Percentiles rank a stretch among this genome's conserved stretches.
Evolutionary conservation across 2,113 vertebrate genomes (phyloP).

Genomic region (Takifugu flavidus): DNA sequence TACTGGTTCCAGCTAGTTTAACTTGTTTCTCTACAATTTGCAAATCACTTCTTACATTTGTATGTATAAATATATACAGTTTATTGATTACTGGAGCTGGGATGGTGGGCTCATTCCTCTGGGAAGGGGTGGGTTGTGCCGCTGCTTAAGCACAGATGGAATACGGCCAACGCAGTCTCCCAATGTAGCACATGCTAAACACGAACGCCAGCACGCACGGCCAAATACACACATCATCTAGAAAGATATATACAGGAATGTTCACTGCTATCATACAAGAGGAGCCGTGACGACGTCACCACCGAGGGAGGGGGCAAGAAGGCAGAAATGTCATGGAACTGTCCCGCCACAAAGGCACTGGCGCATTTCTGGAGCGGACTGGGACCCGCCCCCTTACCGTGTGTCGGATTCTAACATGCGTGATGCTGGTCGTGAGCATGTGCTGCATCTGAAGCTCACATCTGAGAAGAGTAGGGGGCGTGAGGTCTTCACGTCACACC

Average conservation of each 20-base stretch:
- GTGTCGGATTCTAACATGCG: slow-evolving; percentile 10
- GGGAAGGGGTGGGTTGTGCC: slow-evolving; percentile 33
- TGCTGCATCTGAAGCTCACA: slow-evolving; percentile 40
- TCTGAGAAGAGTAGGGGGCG: slow-evolving; percentile 13
- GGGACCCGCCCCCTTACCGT: not conserved
- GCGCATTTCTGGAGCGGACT: slow-evolving; percentile 7
- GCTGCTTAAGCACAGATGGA: slow-evolving; percentile 33
- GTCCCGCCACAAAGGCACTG: slow-evolving; percentile 59
- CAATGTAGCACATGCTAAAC: slow-evolving; percentile 56
- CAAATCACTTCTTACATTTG: slow-evolving; percentile 54
- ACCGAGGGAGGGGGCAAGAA: slow-evolving; percentile 5
- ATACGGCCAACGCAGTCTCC: slow-evolving; percentile 20
- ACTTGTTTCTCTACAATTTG: slow-evolving; percentile 46
- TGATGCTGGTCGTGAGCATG: slow-evolving; percentile 40
- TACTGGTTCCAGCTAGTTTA: slow-evolving; percentile 36
- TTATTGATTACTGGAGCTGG: slow-evolving; percentile 51
- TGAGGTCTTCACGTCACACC: not conserved
- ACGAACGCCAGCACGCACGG: slow-evolving; percentile 5
- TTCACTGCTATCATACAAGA: slow-evolving; percentile 26
- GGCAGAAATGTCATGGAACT: slow-evolving; percentile 20
- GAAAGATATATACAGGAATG: slow-evolving; percentile 44
- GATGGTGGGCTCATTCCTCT: slow-evolving; percentile 11
- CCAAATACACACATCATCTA: slow-evolving; percentile 22
- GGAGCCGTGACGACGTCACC: too few species aligned
- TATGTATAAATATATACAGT: slow-evolving; percentile 73